Evolutionary conservation across 2,888 invertebrate genomes (phyloP).

Genomic region (Eilema caniola): DNA sequence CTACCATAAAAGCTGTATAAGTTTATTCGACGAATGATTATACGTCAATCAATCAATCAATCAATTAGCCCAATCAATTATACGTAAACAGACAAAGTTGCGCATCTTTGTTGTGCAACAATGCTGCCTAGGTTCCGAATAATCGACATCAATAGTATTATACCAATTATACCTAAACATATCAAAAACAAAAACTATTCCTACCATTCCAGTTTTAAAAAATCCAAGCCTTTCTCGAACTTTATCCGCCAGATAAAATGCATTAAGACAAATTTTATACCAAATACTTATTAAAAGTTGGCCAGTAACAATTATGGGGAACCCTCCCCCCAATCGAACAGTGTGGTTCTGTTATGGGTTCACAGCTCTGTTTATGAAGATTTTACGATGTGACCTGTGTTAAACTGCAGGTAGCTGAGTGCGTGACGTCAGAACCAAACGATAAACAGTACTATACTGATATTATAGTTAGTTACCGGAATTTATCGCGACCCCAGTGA

Average conservation of each 20-base stretch:
- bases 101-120: no score
- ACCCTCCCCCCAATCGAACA: conserved; percentile 17
- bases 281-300: conserved; percentile 32
- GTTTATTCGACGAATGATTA: no score
- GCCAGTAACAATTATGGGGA: conserved; percentile 21
- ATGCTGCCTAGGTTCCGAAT: no score
- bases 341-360: conserved; percentile 18
- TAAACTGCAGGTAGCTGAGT: conserved; percentile 25
- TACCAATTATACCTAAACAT: no score
- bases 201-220: conserved; percentile 26
- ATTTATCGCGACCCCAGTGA: no score
- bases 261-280: conserved; percentile 21
- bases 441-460: not conserved
- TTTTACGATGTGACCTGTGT: conserved; percentile 32
- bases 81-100: no score
- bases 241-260: conserved; percentile 24
- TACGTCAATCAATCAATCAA: no score
- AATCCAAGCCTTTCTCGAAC: conserved; percentile 22
- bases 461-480: not conserved
- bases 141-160: no score
- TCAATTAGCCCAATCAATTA: no score
- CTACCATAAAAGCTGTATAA: no score
- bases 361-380: conserved; percentile 30
- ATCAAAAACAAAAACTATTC: conserved; percentile 3
- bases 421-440: conserved; percentile 8